These are phyloP conservation scores for Masticophis lateralis DNA, from an alignment of 2,797 vertebrate genomes.

Conservation along the genomic window DNA sequence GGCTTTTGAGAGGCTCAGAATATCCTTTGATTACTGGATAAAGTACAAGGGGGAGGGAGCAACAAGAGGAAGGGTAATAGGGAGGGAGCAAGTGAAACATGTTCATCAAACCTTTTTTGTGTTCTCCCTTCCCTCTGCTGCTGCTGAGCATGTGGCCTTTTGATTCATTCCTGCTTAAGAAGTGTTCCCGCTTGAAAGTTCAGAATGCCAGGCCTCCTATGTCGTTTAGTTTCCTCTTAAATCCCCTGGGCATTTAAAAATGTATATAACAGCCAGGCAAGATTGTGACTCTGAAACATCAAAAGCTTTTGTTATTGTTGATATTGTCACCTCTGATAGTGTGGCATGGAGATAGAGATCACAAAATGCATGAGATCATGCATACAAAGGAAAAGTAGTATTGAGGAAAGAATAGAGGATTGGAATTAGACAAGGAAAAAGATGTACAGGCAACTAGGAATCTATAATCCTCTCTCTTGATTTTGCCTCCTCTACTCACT, in stretches of 20 bases:
- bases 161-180: conserved; percentile 34
- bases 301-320: not conserved
- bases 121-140: not conserved
- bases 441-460: not conserved
- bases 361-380: not conserved
- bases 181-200: conserved; percentile 35
- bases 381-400: not conserved
- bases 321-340: not conserved
- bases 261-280: conserved; percentile 4
- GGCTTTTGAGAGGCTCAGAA: conserved; percentile 77
- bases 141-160: conserved; percentile 42
- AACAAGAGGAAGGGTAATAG: conserved; percentile 50
- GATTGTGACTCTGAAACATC: not conserved
- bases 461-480: not conserved
- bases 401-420: not conserved
- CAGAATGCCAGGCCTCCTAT: conserved; percentile 26
- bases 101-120: conserved; percentile 72
- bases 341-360: not conserved
- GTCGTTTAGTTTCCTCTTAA: conserved; percentile 11
- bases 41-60: conserved; percentile 53
- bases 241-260: conserved; percentile 2
- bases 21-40: conserved; percentile 76
- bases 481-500: not conserved
- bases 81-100: conserved; percentile 16
- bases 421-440: not conserved